phyloP scores from a whole-genome alignment of 2,888 invertebrate species.

The Ariolimax columbianus region DNA sequence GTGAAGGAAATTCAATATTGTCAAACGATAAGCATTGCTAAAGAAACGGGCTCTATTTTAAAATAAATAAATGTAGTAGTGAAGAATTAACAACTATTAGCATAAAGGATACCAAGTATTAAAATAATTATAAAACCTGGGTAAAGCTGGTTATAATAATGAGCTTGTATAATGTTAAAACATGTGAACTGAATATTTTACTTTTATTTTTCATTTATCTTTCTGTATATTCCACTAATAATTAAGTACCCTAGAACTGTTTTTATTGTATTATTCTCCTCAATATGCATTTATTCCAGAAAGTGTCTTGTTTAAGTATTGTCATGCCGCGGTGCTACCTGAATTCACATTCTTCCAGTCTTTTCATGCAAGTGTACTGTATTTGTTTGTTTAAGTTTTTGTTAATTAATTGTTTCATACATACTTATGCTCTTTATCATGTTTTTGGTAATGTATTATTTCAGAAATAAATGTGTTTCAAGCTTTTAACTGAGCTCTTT shows the following conservation, averaged over 20 bases:
- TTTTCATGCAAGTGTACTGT: neutral
- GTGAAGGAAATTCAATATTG: too few relatives aligned
- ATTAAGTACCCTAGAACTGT: neutral
- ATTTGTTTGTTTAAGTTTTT: neutral
- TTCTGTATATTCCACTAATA: too few relatives aligned
- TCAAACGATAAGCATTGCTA: too few relatives aligned
- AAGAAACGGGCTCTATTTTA: too few relatives aligned
- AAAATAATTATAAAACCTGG: too few relatives aligned
- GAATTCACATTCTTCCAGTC: constrained; percentile 11
- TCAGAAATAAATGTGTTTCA: constrained; percentile 19
- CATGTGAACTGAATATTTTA: too few relatives aligned
- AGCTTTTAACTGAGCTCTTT: neutral
- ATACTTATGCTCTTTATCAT: constrained; percentile 10
- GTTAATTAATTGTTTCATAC: neutral
- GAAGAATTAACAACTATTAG: too few relatives aligned
- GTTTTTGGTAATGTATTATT: constrained; percentile 5
- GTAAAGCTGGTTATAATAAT: too few relatives aligned
- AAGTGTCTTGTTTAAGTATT: constrained; percentile 24
- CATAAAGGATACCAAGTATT: too few relatives aligned
- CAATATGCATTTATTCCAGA: neutral
- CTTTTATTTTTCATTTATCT: too few relatives aligned
- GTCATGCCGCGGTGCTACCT: constrained; percentile 12
- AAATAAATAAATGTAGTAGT: too few relatives aligned
- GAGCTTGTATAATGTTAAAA: too few relatives aligned
- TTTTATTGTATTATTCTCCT: neutral